A percentile compares a stretch with the other conserved stretches of the same genome.
phyloP scores from a whole-genome alignment of 2,113 vertebrate genomes.

The Periophthalmodon schlosseri region DNA sequence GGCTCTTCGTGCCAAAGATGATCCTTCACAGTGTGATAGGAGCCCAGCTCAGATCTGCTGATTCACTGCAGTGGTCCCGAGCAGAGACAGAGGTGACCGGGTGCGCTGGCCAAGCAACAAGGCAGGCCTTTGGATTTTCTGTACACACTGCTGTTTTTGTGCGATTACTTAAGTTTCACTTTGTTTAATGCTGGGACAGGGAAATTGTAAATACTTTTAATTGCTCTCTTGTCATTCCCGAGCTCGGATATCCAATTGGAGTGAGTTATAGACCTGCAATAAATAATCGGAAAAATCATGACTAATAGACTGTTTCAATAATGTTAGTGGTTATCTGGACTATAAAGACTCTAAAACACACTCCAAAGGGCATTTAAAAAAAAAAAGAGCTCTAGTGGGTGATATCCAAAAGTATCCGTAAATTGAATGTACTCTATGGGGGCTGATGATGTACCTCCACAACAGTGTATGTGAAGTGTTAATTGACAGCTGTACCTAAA shows the following conservation, averaged over 20 bases:
- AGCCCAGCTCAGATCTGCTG: constrained; percentile 62
- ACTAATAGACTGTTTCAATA: too few relatives aligned
- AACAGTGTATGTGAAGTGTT: too few relatives aligned
- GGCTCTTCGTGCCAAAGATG: constrained; percentile 14
- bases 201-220: not conserved
- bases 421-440: too few relatives aligned
- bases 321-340: too few relatives aligned
- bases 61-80: constrained; percentile 67
- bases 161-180: not conserved
- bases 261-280: not conserved
- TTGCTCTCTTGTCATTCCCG: not conserved
- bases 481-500: not conserved
- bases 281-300: too few relatives aligned
- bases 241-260: not conserved
- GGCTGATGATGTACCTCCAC: too few relatives aligned
- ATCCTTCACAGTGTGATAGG: constrained; percentile 33
- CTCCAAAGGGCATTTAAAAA: too few relatives aligned
- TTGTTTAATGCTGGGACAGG: not conserved
- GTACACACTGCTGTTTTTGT: constrained; percentile 4
- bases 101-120: constrained; percentile 38
- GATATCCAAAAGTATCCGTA: not conserved
- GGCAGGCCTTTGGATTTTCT: constrained; percentile 28
- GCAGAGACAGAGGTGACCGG: constrained; percentile 42
- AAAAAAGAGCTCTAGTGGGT: too few relatives aligned
- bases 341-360: too few relatives aligned